A percentile compares a stretch with the other conserved stretches of the same genome.
phyloP scores from a whole-genome alignment of 2,888 invertebrate species.

The Dynastes hyllus region DNA sequence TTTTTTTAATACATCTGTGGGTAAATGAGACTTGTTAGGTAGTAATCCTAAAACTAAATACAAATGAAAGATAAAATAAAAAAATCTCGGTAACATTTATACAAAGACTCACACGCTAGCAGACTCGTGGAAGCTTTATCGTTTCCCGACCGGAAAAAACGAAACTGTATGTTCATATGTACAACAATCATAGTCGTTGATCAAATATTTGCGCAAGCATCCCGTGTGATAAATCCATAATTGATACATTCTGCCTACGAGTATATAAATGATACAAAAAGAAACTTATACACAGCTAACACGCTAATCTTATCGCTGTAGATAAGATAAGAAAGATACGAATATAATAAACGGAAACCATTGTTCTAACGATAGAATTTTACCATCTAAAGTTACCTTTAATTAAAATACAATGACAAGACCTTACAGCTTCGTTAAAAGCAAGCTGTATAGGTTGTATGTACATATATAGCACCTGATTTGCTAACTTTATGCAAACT shows the following conservation, averaged over 20 bases:
- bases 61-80: no score
- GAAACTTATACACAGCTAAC: background rate
- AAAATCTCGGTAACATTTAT: no score
- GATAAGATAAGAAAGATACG: slow-evolving; percentile 24
- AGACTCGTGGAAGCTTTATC: no score
- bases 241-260: background rate
- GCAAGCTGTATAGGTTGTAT: no score
- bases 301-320: slow-evolving; percentile 10
- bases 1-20: no score
- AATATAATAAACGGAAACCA: slow-evolving; percentile 12
- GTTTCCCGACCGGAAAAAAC: background rate
- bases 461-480: background rate
- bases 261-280: background rate
- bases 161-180: background rate
- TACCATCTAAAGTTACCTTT: background rate
- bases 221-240: slow-evolving; percentile 4
- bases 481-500: no score
- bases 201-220: no score
- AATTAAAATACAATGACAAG: slow-evolving; percentile 13
- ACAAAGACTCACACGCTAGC: no score
- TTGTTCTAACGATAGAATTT: background rate
- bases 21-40: no score
- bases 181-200: background rate
- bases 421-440: background rate
- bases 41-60: no score